Base-by-base conservation (phyloP, 2,888 invertebrate species). In the Troilus luridus region DNA sequence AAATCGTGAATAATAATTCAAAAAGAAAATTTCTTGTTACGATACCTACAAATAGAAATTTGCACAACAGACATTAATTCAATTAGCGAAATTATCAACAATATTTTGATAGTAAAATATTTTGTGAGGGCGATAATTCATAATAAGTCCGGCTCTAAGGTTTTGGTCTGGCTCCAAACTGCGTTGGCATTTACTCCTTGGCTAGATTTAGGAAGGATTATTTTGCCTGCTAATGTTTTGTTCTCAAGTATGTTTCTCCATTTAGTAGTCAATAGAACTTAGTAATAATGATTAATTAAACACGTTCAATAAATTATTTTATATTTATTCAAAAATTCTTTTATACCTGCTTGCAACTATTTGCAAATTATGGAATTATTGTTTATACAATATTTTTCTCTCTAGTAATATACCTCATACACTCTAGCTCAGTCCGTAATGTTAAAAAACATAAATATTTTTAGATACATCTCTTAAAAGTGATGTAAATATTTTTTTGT, bases 191-290 rank as follows among this genome's bases (percentile, higher is more conserved):
- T 85, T 85, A 56, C 81, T 58, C 7, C 85, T 58, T 58, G 54
- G 85, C 54, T 58, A 85, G 85, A 85, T 85, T n/a, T 85, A 85
- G 85, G 85, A 58, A 21, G n/a, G 56, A 58, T 77, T 85, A 85
- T n/a, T 85, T 85, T n/a, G 12, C n/a, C 54, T 85, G 56, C 85
- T 85, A 85, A 85, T 58, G 85, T 85, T 58, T 85, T 85, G 6
- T 85, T 56, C 85, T 27, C 27, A 77, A 77, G 27, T 77, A 77
- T 77, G 41, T 77, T 77, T 77, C 27, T 27, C 7, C 27, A 41
- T 41, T 77, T 41, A 77, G 12, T 41, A 41, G 72, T 41, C 41
- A 41, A 41, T 41, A 41, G 1, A 41, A 41, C 41, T 41, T 41
- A 41, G 41, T 41, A 41, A 41, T 41, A 41, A 41, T 41, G 41